Base-by-base conservation (phyloP, 1,140 invertebrate species). In the Aethina tumida region DNA sequence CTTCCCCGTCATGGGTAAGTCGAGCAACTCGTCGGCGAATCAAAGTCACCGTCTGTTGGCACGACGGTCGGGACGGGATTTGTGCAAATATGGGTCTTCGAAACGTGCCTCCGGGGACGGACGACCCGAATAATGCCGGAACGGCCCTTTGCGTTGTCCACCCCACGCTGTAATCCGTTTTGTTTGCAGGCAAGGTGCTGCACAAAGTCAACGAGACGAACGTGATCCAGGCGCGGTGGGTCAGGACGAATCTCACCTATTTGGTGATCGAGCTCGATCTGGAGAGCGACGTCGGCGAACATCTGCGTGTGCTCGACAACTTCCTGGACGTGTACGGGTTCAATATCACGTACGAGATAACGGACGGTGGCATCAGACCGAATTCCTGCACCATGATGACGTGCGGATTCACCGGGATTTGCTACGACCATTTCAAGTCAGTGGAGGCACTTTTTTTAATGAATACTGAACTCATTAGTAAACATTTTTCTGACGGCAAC, bases 271-370 rank as follows among this genome's bases (percentile, higher is more conserved):
- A 84, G 26, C 76, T 95, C 51, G 68, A 70, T 3, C 65, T 89
- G 25, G 67, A 77, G 40, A 64, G 77, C 13, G 66, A 86, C 33
- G 82, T 85, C 49, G 86, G 87, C 4, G 81, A 84, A 22, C 86
- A 93, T 59, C 64, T 93, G 22, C 66, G 90, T 1, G 85, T 86
- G 0, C 61, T 88, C 24, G 76, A 87, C 47, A 74, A 80, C 32
- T 66, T 93, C 6, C 66, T 91, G 13, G 78, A 89, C 43, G 85
- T 90, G 2, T 91, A 82, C 56, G 90, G 89, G 5, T 92, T 95
- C 66, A 95, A 95, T 60, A 79, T 93, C 44, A 93, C 88, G 3
- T 93, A 91, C 58, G 84, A 89, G 55, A 78, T 92, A 43, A 69
- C 72, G 2, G 60, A 61, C 1, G 56, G 56, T 20, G 54, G 66